phyloP scores from a whole-genome alignment of 2,888 invertebrate genomes.

The Melolontha melolontha region DNA sequence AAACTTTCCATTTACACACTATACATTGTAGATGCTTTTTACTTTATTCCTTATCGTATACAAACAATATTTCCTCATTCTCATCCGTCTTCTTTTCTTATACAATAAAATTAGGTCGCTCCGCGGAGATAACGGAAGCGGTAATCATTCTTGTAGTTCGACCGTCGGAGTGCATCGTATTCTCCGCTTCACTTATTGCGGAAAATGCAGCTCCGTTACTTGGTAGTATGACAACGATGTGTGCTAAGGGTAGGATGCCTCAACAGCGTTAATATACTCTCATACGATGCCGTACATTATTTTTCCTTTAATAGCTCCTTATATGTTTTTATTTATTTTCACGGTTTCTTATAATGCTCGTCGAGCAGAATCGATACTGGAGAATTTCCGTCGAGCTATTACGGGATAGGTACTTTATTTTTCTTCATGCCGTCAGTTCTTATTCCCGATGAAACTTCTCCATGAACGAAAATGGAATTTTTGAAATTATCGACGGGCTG shows the following conservation, averaged over 20 bases:
- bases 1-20: too few species aligned
- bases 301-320: slow-evolving; percentile 52
- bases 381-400: slow-evolving; percentile 19
- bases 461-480: slow-evolving; percentile 3
- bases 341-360: slow-evolving; percentile 55
- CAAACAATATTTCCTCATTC: too few species aligned
- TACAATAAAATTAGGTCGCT: too few species aligned
- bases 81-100: too few species aligned
- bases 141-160: slow-evolving; percentile 15
- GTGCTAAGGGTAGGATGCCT: neutral
- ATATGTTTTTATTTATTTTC: slow-evolving; percentile 53
- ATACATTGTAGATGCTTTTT: too few species aligned
- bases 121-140: slow-evolving; percentile 1
- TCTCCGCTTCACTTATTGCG: slow-evolving; percentile 6
- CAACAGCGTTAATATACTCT: slow-evolving; percentile 44
- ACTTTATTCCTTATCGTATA: too few species aligned
- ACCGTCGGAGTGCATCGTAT: slow-evolving; percentile 5
- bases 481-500: neutral
- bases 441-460: neutral
- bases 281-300: slow-evolving; percentile 51
- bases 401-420: slow-evolving; percentile 16
- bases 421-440: neutral
- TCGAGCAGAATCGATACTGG: slow-evolving; percentile 38
- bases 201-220: neutral
- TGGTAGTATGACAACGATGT: neutral